Base-by-base conservation (phyloP, 2,888 invertebrate genomes). In the Rambutsinella grinnellia region DNA sequence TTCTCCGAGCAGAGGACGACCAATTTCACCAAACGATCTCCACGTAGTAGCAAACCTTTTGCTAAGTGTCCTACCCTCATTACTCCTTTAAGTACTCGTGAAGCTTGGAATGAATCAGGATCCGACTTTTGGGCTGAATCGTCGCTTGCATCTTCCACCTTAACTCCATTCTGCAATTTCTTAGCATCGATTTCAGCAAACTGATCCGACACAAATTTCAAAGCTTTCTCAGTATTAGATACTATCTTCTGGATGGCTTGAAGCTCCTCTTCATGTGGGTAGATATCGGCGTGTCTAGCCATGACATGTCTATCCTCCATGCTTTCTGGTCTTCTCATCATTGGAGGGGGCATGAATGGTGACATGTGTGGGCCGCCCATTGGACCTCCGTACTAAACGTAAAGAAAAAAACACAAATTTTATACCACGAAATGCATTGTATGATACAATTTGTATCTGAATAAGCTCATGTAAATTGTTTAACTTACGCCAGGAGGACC, bases 1-100 rank as follows among this genome's bases (percentile, higher is more conserved):
- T 96, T 95, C 87, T 96, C 96, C 72, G 95, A 93, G 87, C 97
- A 98, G 70, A 99, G 89, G 67, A 99, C 96, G 46, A 99, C 98
- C 79, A 99, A 90, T 84, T 96, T 93, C 70, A 99, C 96, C 85
- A 91, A 91, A 79, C 92, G 91, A 88, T 99, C 98, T 5, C 96
- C 96, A 81, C 93, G 92, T 24, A 99, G 89, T 85, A 99, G 89
- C 78, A 99, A 90, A 49, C 96, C 95, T 86, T 95, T 95, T 60
- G 95, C 94, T 66, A 96, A 88, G 85, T 94, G 93, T 66, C 97
- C 97, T 56, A 98, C 97, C 80, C 98, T 92, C 96, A 98, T 97
- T 27, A 98, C 97, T 76, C 98, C 98, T 87, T 97, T 95, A 56
- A 99, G 89, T 82, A 94, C 92, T 78, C 97, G 91, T 82, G 90